Base-by-base conservation (phyloP, 2,888 invertebrate species). In the Volucella inflata region DNA sequence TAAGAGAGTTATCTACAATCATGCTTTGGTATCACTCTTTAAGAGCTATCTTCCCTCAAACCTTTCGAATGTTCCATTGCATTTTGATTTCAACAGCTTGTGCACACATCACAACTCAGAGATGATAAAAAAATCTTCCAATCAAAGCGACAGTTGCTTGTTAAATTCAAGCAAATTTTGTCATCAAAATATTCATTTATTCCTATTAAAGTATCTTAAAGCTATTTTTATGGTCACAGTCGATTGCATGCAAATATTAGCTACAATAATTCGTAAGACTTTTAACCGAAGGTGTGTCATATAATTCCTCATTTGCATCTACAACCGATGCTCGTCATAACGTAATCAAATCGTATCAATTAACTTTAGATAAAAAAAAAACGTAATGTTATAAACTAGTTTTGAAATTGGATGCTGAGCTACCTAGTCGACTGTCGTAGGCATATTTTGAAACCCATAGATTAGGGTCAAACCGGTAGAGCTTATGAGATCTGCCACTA, bases 381-480 rank as follows among this genome's bases (percentile, higher is more conserved):
- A n/a, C n/a, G n/a, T 10, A 14, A 55, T 38, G 8, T 11, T 8
- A 1, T 11, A 44, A 55, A 68, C 68, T 44, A 17, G 68, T 68
- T 55, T 68, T 16, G 9, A 12, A 42, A 44, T 44, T 10, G 6
- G 6, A 30, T 30, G 30, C 30, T 30, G 0, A 30, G n/a, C 30
- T 30, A 0, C 6, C 6, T 1, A 6, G 6, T 21, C 30, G 44
- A 40, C 8, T 21, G 9, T 44, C 30, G 59, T 59, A 40, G 70
- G 17, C 17, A 14, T 62, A 51, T 72, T 60, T 72, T 36, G 72
- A 30, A 71, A 71, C 14, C 9, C 0, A 21, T 2, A 60, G 50
- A 21, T 36, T 14, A 38, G 38, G 16, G 4, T 38, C 16, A 55
- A 53, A 55, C 55, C 44, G 1, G n/a, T 53, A 1, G 11, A 36